Evolutionary conservation across 2,797 vertebrate species (phyloP), one percentile per base, ranked within the genome.

Genomic region (Anniella stebbinsi): DNA sequence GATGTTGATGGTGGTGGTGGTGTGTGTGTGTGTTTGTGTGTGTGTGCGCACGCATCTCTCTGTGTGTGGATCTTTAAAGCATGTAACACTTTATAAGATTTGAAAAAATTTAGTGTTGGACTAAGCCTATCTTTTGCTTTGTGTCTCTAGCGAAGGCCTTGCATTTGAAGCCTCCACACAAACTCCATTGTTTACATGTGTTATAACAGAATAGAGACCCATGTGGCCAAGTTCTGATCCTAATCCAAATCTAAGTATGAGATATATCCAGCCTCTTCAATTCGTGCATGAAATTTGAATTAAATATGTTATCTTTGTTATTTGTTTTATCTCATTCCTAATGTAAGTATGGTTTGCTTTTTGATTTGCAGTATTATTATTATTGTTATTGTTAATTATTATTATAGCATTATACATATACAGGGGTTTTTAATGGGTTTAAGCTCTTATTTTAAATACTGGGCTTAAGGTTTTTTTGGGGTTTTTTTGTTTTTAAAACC

Each of bases 31-130:
- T 38, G 0, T 69, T n/a, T 69, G 12, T 73, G 33, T 57, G 33
- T 54, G 1, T 30, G 78, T 86, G 89, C n/a, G n/a, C n/a, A n/a
- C n/a, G n/a, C n/a, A n/a, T n/a, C n/a, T n/a, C n/a, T 69, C 5
- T 73, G 33, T 57, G 33, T 54, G 1, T 30, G 78, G 85, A 91
- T 66, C 60, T 51, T 89, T 85, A 95, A 91, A 84, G 86, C 48
- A 23, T 78, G 70, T 84, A 92, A 92, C 78, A 83, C 18, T 48
- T 45, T n/a, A 13, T 0, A 8, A 54, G n/a, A 93, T 88, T 87
- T 86, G 87, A 93, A 48, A 70, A 0, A 0, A 48, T 78, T 85
- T 0, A 2, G n/a, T 92, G 13, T 51, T 92, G 41, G 91, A 69
- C 70, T 89, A 70, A 23, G n/a, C 2, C 89, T 30, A 33, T 63